phyloP scores from a whole-genome alignment of 2,888 invertebrate genomes.

The Meta bourneti region DNA sequence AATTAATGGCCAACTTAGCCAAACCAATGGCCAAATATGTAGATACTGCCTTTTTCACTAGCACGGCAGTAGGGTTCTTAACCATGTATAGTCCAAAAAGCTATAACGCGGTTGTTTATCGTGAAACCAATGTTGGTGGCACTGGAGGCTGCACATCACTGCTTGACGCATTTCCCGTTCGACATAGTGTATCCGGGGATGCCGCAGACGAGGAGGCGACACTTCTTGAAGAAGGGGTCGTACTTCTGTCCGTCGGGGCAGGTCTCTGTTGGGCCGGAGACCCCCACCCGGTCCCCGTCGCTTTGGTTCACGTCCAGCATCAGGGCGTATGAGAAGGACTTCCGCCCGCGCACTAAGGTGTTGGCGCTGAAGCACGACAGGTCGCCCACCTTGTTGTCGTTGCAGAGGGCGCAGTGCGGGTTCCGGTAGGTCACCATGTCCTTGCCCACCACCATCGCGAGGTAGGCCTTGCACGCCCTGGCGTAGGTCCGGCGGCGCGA shows the following conservation, averaged over 20 bases:
- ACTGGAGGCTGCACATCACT: constrained; percentile 15
- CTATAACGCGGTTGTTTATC: no score
- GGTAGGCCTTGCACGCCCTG: constrained; percentile 81
- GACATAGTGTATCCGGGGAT: constrained; percentile 79
- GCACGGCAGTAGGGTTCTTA: no score
- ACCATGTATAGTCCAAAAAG: no score
- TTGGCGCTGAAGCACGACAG: background rate
- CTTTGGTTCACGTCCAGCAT: constrained; percentile 55
- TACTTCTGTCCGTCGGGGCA: constrained; percentile 82
- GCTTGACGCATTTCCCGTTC: constrained; percentile 79
- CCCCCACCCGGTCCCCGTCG: constrained; percentile 77
- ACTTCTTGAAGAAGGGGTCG: constrained; percentile 82
- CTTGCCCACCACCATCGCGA: constrained; percentile 81
- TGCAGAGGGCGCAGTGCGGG: constrained; percentile 82
- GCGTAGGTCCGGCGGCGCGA: background rate
- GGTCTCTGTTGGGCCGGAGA: constrained; percentile 77
- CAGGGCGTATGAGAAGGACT: constrained; percentile 33
- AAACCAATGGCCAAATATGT: no score
- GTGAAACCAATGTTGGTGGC: background rate
- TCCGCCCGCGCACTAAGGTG: background rate
- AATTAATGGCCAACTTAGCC: no score
- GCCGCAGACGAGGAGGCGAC: constrained; percentile 81
- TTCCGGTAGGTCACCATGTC: constrained; percentile 80
- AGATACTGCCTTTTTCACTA: no score
- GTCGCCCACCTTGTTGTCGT: constrained; percentile 79